Evolutionary conservation across 2,888 invertebrate species (phyloP).

Genomic region (Phrixothrix hirtus): DNA sequence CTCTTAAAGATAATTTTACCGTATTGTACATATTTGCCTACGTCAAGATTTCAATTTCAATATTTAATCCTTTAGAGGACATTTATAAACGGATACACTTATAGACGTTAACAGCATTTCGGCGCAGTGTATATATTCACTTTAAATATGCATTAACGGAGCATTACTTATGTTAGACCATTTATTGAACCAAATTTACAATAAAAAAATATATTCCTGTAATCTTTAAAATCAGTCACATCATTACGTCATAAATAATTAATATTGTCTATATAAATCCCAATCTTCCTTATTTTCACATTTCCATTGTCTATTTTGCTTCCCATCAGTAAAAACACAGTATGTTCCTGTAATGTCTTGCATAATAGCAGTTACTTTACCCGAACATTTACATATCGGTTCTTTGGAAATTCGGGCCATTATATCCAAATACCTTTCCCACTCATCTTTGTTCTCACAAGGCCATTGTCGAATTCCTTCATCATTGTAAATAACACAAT

Average conservation of each 20-base stretch:
- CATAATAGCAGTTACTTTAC: slow-evolving; percentile 15
- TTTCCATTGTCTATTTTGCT: slow-evolving; percentile 7
- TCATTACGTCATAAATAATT: background rate
- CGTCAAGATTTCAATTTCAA: too few relatives aligned
- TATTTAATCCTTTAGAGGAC: too few relatives aligned
- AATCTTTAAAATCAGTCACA: too few relatives aligned
- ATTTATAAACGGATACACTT: too few relatives aligned
- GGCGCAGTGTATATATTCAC: slow-evolving; percentile 5
- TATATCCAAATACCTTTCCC: slow-evolving; percentile 1
- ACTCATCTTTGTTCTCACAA: slow-evolving; percentile 17
- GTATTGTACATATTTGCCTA: too few relatives aligned
- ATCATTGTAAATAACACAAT: slow-evolving; percentile 7
- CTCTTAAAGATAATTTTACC: too few relatives aligned
- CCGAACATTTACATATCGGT: slow-evolving; percentile 14
- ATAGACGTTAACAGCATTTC: too few relatives aligned
- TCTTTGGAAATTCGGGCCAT: background rate
- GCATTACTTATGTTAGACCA: too few relatives aligned
- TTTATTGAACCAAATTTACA: background rate
- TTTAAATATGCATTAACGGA: too few relatives aligned
- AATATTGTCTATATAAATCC: slow-evolving; percentile 10
- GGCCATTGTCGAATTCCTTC: slow-evolving; percentile 4
- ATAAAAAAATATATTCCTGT: too few relatives aligned
- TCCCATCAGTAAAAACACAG: slow-evolving; percentile 7
- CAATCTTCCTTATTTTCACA: slow-evolving; percentile 21
- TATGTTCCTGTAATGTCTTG: slow-evolving; percentile 13